Conservation (phyloP, 2,888 invertebrate genomes). For the Idaea biselata region DNA sequence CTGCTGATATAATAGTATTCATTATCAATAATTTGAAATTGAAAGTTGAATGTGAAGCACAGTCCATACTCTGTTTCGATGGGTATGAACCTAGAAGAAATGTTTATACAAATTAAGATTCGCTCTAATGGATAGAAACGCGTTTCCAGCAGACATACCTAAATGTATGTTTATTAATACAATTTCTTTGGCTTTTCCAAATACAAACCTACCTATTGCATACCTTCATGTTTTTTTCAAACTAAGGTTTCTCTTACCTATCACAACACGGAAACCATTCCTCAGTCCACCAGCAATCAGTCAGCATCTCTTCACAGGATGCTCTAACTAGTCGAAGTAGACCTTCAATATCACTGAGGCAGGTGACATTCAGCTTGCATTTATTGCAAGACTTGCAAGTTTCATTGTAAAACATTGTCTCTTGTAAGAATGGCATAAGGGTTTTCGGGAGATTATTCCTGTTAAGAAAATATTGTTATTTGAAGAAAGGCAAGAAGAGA, state of each 20-base stretch:
- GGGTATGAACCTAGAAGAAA: conserved; percentile 52
- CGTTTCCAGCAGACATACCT: too few species aligned
- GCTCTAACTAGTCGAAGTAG: conserved; percentile 44
- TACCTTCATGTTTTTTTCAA: too few species aligned
- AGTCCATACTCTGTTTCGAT: conserved; percentile 62
- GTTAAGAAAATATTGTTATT: conserved; percentile 9
- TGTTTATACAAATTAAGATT: background rate
- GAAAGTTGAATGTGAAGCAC: conserved; percentile 68
- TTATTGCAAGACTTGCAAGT: conserved; percentile 55
- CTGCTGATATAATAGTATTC: conserved; percentile 52
- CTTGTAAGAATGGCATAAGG: conserved; percentile 48
- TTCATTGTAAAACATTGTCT: conserved; percentile 52
- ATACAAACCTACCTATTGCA: too few species aligned
- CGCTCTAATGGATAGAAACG: too few species aligned
- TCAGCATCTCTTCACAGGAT: conserved; percentile 54
- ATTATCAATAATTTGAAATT: conserved; percentile 27
- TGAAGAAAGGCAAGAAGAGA: too few species aligned
- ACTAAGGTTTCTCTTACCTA: conserved; percentile 34
- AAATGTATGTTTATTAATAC: too few species aligned
- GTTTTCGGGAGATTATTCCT: conserved; percentile 46
- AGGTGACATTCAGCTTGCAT: conserved; percentile 53
- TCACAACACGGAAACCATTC: conserved; percentile 61
- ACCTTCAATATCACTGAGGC: conserved; percentile 44
- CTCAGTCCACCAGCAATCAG: conserved; percentile 62
- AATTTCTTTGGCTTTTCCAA: too few species aligned